Base-by-base conservation (phyloP, 2,888 invertebrate species). In the Caenorhabditis japonica region DNA sequence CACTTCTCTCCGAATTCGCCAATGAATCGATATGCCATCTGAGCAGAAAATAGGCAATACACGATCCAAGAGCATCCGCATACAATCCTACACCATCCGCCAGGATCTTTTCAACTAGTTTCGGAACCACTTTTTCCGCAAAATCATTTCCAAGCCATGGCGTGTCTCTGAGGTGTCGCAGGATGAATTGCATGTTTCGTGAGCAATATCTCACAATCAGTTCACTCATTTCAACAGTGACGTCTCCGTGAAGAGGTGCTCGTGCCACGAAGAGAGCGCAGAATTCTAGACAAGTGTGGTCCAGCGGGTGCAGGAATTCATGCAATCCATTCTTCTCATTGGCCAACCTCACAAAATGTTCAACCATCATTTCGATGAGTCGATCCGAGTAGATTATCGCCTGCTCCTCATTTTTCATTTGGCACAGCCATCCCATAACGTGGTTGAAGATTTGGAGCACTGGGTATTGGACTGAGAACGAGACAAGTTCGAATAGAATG, bases 391-490 rank as follows among this genome's bases (percentile, higher is more conserved):
- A 66, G 3, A 23, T 12, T 13, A 36, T 23, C 7, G 44, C 49
- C 21, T 34, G 46, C 17, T 53, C 39, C 25, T 38, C 52, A 34
- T 59, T 60, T 15, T 51, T 47, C 34, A 72, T 47, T 27, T 68
- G 52, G 17, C 73, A 61, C 27, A 81, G 41, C 79, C 79, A 81
- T 17, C 68, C 72, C 36, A 68, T 68, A 3, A 78, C 52, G 33
- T 62, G 70, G 3, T 74, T 75, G 59, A 72, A 74, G 7, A 78
- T 41, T 36, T 70, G 69, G 12, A 78, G 36, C 25, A 75, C 61
- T 4, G 81, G 78, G 27, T 61, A 72, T 38, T 81, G 81, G 3
- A 78, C 52, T 1, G 78, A 53, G 23, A 76, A 79, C 3, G 76
- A 75, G 5, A 64, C 68, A 19, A 79, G 52, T 47, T 68, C 68